These are phyloP conservation scores for Gila orcuttii DNA, from an alignment of 2,113 vertebrate genomes.

Conservation along the genomic window DNA sequence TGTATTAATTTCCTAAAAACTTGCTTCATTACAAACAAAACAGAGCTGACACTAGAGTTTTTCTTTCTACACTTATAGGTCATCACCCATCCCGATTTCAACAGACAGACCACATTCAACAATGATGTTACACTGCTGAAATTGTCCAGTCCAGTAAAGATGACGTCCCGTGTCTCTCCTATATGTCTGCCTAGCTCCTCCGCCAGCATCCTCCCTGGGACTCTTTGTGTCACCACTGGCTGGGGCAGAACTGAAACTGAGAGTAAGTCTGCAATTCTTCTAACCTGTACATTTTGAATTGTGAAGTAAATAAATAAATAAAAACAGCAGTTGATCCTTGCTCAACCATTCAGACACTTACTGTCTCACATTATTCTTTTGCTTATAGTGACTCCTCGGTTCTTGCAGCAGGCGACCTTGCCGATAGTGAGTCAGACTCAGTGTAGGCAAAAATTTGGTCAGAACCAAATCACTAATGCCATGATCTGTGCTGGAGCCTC, in stretches of 20 bases:
- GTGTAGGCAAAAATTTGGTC: slow-evolving; percentile 78
- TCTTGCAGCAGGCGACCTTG: slow-evolving; percentile 77
- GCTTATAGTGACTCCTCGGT: slow-evolving; percentile 69
- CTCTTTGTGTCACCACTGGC: slow-evolving; percentile 81
- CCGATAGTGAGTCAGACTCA: slow-evolving; percentile 75
- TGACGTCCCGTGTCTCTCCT: slow-evolving; percentile 72
- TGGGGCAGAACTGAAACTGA: slow-evolving; percentile 77
- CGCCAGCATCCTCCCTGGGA: slow-evolving; percentile 67
- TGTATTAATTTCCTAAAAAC: neutral
- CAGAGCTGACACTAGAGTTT: neutral
- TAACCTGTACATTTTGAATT: neutral
- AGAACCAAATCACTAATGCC: slow-evolving; percentile 73
- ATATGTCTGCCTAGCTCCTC: slow-evolving; percentile 77
- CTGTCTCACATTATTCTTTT: neutral
- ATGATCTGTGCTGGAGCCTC: slow-evolving; percentile 83
- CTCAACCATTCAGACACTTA: neutral
- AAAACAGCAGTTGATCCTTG: neutral
- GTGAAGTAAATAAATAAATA: neutral
- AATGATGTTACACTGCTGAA: slow-evolving; percentile 85
- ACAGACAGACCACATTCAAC: slow-evolving; percentile 73
- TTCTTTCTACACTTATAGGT: slow-evolving; percentile 65
- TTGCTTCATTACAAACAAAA: neutral
- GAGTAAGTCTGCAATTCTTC: slow-evolving; percentile 63
- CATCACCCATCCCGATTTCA: slow-evolving; percentile 81
- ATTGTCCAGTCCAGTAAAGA: slow-evolving; percentile 76